Percentiles rank a stretch among this genome's conserved stretches.
phyloP scores from a whole-genome alignment of 2,113 vertebrate genomes.

The Megaceryle torquata region DNA sequence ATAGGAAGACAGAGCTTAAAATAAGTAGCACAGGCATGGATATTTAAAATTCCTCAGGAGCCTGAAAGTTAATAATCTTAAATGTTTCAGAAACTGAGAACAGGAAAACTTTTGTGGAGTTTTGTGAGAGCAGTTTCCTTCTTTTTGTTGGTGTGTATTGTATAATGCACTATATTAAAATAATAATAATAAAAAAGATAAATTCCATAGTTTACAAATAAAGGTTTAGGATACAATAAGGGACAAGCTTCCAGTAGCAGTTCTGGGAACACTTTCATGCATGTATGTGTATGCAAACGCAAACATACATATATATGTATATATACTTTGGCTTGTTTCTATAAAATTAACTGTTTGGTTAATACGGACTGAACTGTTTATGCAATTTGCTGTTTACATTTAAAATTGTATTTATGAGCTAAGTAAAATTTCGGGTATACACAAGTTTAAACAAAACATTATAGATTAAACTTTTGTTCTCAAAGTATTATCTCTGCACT shows the following conservation, averaged over 20 bases:
- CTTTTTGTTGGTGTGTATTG: background rate
- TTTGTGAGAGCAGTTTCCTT: background rate
- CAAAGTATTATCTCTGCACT: background rate
- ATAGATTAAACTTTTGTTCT: background rate
- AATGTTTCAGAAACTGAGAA: conserved; percentile 37
- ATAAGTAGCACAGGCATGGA: conserved; percentile 5
- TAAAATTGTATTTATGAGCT: background rate
- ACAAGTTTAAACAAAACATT: conserved; percentile 1
- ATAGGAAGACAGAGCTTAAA: conserved; percentile 36
- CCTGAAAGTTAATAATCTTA: conserved; percentile 14
- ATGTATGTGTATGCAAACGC: background rate
- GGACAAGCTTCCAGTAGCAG: background rate
- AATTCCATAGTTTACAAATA: background rate
- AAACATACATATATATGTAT: background rate
- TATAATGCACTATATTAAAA: background rate
- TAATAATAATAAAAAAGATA: background rate
- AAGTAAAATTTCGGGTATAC: background rate
- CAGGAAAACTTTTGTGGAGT: background rate
- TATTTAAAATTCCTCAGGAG: background rate
- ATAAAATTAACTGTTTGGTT: background rate
- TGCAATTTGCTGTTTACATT: background rate
- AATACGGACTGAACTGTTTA: background rate
- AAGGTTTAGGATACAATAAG: background rate
- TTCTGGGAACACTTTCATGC: background rate
- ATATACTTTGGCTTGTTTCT: background rate